These are phyloP conservation scores for Rhagoletis pomonella DNA, from an alignment of 1,140 invertebrate genomes.

Conservation along the genomic window DNA sequence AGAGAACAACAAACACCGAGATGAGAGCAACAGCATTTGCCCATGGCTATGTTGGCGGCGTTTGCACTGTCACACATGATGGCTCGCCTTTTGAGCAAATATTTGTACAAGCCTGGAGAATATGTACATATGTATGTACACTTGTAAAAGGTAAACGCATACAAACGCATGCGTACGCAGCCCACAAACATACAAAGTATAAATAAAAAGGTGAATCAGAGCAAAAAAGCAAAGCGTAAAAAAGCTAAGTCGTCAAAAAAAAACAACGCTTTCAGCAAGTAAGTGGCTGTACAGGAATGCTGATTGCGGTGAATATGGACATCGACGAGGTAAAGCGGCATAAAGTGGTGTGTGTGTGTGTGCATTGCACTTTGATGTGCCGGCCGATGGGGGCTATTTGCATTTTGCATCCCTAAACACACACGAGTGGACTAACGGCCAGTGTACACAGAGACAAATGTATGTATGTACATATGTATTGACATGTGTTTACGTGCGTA, in stretches of 20 bases:
- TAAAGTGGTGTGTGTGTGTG: neutral
- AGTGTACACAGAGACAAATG: neutral
- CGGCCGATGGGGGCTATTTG: conserved; percentile 28
- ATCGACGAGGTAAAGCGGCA: neutral
- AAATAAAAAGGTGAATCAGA: neutral
- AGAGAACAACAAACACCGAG: neutral
- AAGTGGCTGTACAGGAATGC: neutral
- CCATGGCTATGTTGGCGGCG: neutral
- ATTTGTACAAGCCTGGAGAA: neutral
- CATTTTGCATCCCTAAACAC: conserved; percentile 53
- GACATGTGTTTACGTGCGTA: conserved; percentile 5
- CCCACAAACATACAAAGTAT: neutral
- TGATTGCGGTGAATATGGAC: neutral
- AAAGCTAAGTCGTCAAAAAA: neutral
- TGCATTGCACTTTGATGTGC: conserved; percentile 29
- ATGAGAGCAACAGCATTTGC: conserved; percentile 2
- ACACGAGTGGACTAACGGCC: neutral
- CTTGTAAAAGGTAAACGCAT: neutral
- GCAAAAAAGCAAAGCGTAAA: conserved; percentile 2
- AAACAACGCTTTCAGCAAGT: too few species aligned
- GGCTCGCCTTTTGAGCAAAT: conserved; percentile 33
- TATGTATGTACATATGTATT: neutral
- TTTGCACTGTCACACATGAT: neutral
- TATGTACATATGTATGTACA: too few species aligned
- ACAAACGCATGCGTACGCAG: neutral